phyloP scores from a whole-genome alignment of 2,888 invertebrate species.

The Apomyelois bistriatella region DNA sequence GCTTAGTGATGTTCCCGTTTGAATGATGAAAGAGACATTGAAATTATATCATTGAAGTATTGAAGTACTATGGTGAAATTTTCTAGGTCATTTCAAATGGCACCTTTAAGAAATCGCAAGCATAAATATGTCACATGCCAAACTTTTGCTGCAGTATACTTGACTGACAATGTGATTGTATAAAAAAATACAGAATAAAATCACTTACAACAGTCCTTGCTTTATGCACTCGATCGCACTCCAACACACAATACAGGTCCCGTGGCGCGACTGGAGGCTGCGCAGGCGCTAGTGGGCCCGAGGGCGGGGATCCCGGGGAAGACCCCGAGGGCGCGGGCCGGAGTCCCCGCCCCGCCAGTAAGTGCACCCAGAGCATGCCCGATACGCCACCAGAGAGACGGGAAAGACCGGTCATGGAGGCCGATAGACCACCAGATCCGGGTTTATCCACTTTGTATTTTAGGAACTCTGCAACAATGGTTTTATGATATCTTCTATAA shows the following conservation, averaged over 20 bases:
- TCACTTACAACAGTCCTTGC: constrained; percentile 92
- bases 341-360: constrained; percentile 92
- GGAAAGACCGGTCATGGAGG: constrained; percentile 77
- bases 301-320: constrained; percentile 86
- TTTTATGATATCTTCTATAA: no score
- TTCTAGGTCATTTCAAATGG: no score
- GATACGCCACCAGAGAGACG: constrained; percentile 82
- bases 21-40: no score
- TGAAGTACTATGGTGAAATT: no score
- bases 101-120: no score
- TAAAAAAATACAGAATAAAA: no score
- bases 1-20: no score
- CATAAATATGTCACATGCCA: no score
- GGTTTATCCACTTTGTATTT: constrained; percentile 93
- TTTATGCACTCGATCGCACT: constrained; percentile 97
- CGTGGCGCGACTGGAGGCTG: constrained; percentile 77
- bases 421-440: constrained; percentile 78
- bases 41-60: no score
- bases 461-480: constrained; percentile 84
- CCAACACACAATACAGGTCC: constrained; percentile 98
- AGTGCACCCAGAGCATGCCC: constrained; percentile 94
- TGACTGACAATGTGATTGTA: no score
- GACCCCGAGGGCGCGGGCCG: constrained; percentile 85
- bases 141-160: no score
- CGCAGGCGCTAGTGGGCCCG: constrained; percentile 77